Evolutionary conservation across 2,888 invertebrate genomes (phyloP), one percentile per base, ranked within the genome.

Genomic region (Nebria brevicollis): DNA sequence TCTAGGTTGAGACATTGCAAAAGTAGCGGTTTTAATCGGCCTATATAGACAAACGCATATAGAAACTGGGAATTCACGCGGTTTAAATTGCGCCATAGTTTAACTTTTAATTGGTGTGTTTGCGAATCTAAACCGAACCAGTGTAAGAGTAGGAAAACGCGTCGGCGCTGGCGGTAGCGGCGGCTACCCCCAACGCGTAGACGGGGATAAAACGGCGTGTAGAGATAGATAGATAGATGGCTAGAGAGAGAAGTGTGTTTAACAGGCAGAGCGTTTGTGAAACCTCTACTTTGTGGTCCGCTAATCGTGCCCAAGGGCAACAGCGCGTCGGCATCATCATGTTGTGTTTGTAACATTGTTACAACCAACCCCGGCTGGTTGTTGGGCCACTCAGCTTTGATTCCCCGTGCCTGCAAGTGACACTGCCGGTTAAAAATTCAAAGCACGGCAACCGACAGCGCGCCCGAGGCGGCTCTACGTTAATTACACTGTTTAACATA

Each of bases 391-490:
- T 72, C 75, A 43, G 66, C 13, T 13, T 65, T 64, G 75, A 75
- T 70, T 75, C n/a, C 68, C 10, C 66, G 84, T 84, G 84, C 83
- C 87, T 88, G 88, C 86, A 87, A 88, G 88, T 88, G 88, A 88
- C 88, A 88, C 86, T 85, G 86, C 54, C 87, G 85, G 87, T 87
- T 88, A 88, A 88, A 88, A 88, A 88, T 86, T 84, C 85, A 81
- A 76, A 81, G 80, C 80, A 54, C 54, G 80, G 26, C n/a, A 70
- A 54, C 79, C 73, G 66, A 54, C 68, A 68, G 43, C 68, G 54
- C 74, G 72, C 77, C 72, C 25, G 43, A 54, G 54, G 77, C 77
- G 26, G 70, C 41, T 11, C n/a, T 11, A 43, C 77, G 81, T 77
- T 77, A 81, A 77, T 81, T 77, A 81, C 77, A 72, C 81, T 81